Base-by-base conservation (phyloP, 2,888 invertebrate species). In the Cecidostiba fungosa region DNA sequence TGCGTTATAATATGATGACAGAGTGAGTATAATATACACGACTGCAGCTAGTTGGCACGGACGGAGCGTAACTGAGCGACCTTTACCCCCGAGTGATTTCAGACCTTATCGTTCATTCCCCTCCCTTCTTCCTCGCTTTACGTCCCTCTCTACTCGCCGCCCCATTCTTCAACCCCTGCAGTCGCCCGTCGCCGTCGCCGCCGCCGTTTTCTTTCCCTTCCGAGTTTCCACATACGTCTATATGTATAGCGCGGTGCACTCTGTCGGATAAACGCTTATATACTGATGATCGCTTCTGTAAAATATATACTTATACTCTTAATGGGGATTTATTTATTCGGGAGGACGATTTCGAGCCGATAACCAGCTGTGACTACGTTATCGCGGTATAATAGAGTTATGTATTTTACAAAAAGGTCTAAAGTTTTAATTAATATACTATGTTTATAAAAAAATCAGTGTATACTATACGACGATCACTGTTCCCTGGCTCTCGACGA, bases 21-120 rank as follows among this genome's bases (percentile, higher is more conserved):
- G 36, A n/a, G 39, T 59, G 29, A 29, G 66, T 26, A n/a, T 66
- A 54, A 26, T 14, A 54, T 26, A 43, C n/a, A n/a, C 32, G 69
- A 26, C 36, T 59, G 77, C 69, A 81, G 78, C 83, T 69, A 47
- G 86, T 82, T 82, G 88, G 87, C 89, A 23, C 54, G 91, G 90
- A 90, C 90, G 89, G 89, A 90, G 89, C 89, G 90, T 89, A 90
- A 92, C 92, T 92, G 92, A 90, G 89, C 90, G 90, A 92, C 91
- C 92, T 92, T 92, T 92, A 90, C 88, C 85, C 70, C 90, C 90
- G 90, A 87, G 89, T 91, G 89, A 91, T 92, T 92, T 91, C 90
- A 91, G 91, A 90, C 91, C 92, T 92, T 91, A 91, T 91, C 91
- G 88, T 86, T 89, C 88, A 89, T 89, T 88, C 90, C 88, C 90